Base-by-base conservation (phyloP, 2,888 invertebrate genomes). In the Cheilosia soror region DNA sequence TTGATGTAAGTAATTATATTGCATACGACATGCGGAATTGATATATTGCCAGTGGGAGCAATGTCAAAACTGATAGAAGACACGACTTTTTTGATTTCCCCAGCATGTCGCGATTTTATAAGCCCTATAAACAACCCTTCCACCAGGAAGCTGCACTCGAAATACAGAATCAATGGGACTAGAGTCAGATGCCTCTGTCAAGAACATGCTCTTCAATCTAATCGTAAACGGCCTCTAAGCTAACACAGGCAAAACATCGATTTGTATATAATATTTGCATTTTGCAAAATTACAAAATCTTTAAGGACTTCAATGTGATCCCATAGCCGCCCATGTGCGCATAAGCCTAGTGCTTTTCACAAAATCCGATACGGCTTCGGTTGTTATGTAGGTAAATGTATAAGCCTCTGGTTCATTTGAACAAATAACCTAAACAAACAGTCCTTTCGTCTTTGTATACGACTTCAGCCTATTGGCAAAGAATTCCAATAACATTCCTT, bases 271-370 rank as follows among this genome's bases (percentile, higher is more conserved):
- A 47, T 47, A 63, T 63, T 65, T 51, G 37, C 37, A 49, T 37
- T 58, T 49, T 37, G 44, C 4, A 58, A 69, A 71, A 71, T 47
- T 58, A 71, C 49, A 37, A 68, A 57, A 20, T 31, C 29, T 15
- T 55, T 9, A 37, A 37, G 37, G 37, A 37, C 37, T 31, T 2
- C 7, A 5, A 20, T 20, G 20, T 20, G 15, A 27, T 42, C 9
- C 57, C 15, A 57, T 31, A 44, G 11, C 11, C 29, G 13, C 37
- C 71, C 9, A 15, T 29, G 13, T 29, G 1, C 31, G 9, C 25
- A 47, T 69, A n/a, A 57, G 33, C 40, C 25, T 40, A 68, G 29
- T 55, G 40, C 40, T 11, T 69, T 25, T 69, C 33, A 57, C 69
- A 25, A 55, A 57, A 58, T 47, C 58, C 58, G 25, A 58, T 47